Percentiles rank a stretch among this genome's conserved stretches.
Conservation (phyloP, 2,113 vertebrate genomes). For the Agelaius phoeniceus region DNA sequence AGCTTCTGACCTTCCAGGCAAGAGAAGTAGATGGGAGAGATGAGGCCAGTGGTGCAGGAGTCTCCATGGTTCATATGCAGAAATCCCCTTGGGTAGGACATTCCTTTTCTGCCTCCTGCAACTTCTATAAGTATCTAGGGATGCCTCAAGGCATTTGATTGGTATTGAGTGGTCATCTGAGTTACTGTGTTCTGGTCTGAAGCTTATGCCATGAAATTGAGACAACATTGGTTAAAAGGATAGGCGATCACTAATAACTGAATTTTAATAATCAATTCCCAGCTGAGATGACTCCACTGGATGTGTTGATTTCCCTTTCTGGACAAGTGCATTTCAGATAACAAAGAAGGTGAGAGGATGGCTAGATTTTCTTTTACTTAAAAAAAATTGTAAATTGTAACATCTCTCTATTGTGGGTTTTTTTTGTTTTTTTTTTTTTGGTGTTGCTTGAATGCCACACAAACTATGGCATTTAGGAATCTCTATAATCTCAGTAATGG, state of each 20-base stretch:
- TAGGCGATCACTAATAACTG: background rate
- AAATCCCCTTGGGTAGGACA: background rate
- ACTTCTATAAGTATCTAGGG: background rate
- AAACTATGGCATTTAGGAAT: background rate
- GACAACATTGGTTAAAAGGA: background rate
- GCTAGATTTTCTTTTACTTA: background rate
- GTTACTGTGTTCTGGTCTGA: background rate
- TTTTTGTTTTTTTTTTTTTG: background rate
- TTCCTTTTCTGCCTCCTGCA: background rate
- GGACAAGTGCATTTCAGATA: background rate
- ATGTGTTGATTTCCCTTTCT: background rate
- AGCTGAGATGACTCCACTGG: background rate
- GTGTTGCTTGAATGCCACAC: background rate
- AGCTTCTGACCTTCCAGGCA: background rate
- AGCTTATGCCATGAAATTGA: background rate
- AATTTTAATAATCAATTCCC: background rate
- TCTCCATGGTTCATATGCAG: background rate
- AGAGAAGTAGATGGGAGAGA: background rate
- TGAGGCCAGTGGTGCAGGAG: rapidly evolving
- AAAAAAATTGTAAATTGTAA: background rate
- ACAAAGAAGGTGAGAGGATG: background rate
- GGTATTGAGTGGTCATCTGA: background rate
- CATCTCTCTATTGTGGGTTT: rapidly evolving
- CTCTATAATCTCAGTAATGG: no score
- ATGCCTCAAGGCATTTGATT: background rate